phyloP scores from a whole-genome alignment of 1,140 invertebrate species.

The Medauroidea extradentata region DNA sequence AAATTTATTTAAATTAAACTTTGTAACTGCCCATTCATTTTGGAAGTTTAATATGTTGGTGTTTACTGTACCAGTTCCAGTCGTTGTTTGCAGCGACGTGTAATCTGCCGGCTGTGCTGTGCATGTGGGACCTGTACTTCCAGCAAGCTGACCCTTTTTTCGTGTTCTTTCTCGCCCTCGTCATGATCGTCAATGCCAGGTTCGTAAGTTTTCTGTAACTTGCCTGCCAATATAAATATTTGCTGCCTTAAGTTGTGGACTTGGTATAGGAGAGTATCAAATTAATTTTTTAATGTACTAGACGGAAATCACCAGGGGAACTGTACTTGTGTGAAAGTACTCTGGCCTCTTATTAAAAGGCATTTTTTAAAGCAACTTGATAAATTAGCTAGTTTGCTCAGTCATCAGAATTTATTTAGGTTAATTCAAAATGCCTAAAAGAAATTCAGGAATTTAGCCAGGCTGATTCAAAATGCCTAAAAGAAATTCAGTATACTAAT shows the following conservation, averaged over 20 bases:
- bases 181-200: constrained; percentile 95
- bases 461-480: too few relatives aligned
- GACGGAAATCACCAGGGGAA: too few relatives aligned
- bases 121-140: constrained; percentile 98
- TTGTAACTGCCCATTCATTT: background rate
- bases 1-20: constrained; percentile 17
- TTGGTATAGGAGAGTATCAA: background rate
- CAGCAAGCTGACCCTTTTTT: constrained; percentile 96
- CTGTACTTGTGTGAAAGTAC: too few relatives aligned
- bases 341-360: too few relatives aligned
- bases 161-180: constrained; percentile 90
- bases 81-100: constrained; percentile 87
- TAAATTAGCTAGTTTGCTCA: too few relatives aligned
- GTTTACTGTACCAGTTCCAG: constrained; percentile 71
- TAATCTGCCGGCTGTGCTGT: constrained; percentile 76
- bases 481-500: too few relatives aligned
- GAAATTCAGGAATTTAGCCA: too few relatives aligned
- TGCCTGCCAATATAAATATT: background rate
- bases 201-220: constrained; percentile 35
- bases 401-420: too few relatives aligned
- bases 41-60: background rate
- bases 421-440: too few relatives aligned
- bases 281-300: too few relatives aligned
- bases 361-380: too few relatives aligned
- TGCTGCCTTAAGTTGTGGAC: background rate